Evolutionary conservation across 1,140 invertebrate species (phyloP).

Genomic region (Megalonaias nervosa): DNA sequence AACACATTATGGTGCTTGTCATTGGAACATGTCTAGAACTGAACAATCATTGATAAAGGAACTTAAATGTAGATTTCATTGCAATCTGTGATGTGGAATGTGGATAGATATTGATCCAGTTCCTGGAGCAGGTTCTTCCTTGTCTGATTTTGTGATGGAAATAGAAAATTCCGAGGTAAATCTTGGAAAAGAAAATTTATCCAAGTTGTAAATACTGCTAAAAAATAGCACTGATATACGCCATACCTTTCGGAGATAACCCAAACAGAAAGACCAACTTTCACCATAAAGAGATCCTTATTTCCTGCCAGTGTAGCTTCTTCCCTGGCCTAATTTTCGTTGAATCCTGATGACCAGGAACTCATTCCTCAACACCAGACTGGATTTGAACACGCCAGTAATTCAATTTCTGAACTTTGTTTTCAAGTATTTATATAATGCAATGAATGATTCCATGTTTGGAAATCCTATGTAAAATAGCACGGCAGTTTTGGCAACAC

Average conservation of each 20-base stretch:
- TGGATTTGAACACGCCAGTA: constrained; percentile 19
- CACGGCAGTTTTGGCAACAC: constrained; percentile 5
- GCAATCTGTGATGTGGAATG: no score
- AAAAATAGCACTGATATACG: constrained; percentile 5
- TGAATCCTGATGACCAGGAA: neutral
- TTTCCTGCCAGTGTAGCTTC: neutral
- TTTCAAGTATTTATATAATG: constrained; percentile 6
- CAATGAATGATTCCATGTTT: constrained; percentile 3
- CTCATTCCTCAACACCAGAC: neutral
- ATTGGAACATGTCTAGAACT: no score
- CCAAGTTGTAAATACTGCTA: constrained; percentile 34
- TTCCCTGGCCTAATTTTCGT: constrained; percentile 11
- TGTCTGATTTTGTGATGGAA: no score
- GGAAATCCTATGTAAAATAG: neutral
- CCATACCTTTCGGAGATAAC: constrained; percentile 19
- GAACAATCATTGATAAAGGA: no score
- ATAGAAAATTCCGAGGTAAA: no score
- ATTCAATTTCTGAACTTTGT: constrained; percentile 11
- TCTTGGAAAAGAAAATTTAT: constrained; percentile 28
- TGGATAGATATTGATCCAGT: no score
- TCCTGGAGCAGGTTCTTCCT: no score
- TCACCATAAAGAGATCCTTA: constrained; percentile 23
- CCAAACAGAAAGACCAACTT: constrained; percentile 27
- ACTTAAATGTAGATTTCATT: no score
- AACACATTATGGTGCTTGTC: no score